Percentiles rank a stretch among this genome's conserved stretches.
These are phyloP conservation scores for Halictus rubicundus DNA, from an alignment of 1,140 invertebrate species.

Conservation along the genomic window DNA sequence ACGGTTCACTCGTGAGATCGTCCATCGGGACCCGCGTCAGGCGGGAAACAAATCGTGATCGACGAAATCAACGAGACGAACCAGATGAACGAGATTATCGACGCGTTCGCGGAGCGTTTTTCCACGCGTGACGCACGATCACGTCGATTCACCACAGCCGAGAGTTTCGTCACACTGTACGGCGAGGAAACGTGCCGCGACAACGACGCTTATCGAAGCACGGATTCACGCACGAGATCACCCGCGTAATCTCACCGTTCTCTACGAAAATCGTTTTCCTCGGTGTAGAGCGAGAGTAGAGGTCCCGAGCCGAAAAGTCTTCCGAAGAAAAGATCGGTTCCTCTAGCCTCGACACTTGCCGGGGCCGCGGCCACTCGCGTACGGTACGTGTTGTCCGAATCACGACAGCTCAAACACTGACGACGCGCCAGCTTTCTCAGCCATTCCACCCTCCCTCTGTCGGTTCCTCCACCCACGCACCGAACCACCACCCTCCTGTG, in stretches of 20 bases:
- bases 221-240: conserved; percentile 8
- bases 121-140: too few relatives aligned
- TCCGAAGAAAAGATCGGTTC: conserved; percentile 4
- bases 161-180: conserved; percentile 57
- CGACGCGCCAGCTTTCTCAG: conserved; percentile 3
- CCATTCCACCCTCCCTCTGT: not conserved
- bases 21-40: conserved; percentile 8
- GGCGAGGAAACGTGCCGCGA: conserved; percentile 28
- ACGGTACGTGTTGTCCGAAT: conserved; percentile 22
- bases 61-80: too few relatives aligned
- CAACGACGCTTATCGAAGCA: conserved; percentile 37
- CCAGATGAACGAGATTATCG: too few relatives aligned
- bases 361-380: not conserved
- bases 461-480: not conserved
- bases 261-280: too few relatives aligned
- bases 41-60: not conserved
- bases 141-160: not conserved
- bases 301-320: not conserved
- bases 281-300: not conserved
- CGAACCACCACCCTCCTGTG: conserved; percentile 4
- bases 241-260: too few relatives aligned
- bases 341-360: not conserved
- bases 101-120: too few relatives aligned
- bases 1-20: not conserved
- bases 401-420: conserved; percentile 46